Conservation (phyloP, 92 coral and sea anemone species). For the Siderastrea siderea region DNA sequence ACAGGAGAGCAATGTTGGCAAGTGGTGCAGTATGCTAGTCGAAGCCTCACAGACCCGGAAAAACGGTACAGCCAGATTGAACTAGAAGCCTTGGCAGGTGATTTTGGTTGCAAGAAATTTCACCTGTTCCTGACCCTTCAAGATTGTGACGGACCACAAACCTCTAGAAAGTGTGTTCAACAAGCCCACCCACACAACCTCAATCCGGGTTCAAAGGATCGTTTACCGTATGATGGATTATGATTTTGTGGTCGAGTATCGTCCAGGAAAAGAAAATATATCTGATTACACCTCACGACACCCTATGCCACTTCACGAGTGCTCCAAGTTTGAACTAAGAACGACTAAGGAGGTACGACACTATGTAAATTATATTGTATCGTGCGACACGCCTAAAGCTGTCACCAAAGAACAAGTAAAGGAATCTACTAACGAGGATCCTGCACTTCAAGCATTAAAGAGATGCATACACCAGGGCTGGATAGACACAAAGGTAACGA, state of each 20-base stretch:
- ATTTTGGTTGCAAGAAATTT: too few species aligned
- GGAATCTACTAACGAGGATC: conserved; percentile 1
- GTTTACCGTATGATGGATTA: too few species aligned
- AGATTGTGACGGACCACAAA: conserved; percentile 39
- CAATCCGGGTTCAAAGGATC: too few species aligned
- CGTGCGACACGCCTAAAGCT: conserved; percentile 15
- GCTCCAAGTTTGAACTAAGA: background rate
- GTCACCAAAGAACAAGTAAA: conserved; percentile 23
- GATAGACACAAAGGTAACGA: conserved; percentile 6
- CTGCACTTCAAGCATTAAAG: background rate
- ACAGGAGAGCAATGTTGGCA: background rate
- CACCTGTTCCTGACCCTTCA: background rate
- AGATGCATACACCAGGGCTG: background rate
- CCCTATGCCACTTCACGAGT: too few species aligned
- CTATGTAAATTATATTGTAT: background rate
- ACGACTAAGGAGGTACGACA: background rate
- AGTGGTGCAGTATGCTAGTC: conserved; percentile 41
- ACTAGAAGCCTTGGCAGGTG: background rate
- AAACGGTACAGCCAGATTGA: conserved; percentile 33
- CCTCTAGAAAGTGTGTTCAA: conserved; percentile 10
- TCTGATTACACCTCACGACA: too few species aligned
- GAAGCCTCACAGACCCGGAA: background rate
- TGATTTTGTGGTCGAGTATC: too few species aligned
- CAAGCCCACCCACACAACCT: conserved; percentile 2
- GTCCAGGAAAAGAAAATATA: too few species aligned